These are phyloP conservation scores for Protomyctophum bolini DNA, from an alignment of 2,113 vertebrate species.

Conservation along the genomic window DNA sequence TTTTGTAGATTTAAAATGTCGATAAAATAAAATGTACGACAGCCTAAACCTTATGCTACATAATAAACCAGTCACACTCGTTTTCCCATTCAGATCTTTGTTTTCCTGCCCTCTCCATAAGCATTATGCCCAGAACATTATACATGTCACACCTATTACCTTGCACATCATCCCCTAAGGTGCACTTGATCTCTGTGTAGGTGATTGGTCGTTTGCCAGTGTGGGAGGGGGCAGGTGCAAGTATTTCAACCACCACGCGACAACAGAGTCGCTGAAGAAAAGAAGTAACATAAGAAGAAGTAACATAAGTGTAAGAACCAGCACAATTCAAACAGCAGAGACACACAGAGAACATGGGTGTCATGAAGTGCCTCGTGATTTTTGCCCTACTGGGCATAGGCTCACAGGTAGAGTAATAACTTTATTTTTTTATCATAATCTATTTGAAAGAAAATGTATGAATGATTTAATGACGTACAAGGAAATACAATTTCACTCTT, in stretches of 20 bases:
- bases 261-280: conserved; percentile 34
- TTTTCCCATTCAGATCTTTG: no score
- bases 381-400: conserved; percentile 55
- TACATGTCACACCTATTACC: not conserved
- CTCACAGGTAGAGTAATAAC: conserved; percentile 70
- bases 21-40: no score
- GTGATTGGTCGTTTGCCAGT: conserved; percentile 45
- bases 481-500: not conserved
- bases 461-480: not conserved
- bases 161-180: conserved; percentile 31
- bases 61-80: not conserved
- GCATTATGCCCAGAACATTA: no score
- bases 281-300: conserved; percentile 29
- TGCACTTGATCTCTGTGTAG: conserved; percentile 5
- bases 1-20: no score
- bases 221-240: conserved; percentile 54
- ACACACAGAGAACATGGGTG: conserved; percentile 39
- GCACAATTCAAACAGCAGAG: not conserved
- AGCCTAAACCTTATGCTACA: no score
- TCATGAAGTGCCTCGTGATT: conserved; percentile 53
- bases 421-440: not conserved
- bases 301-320: conserved; percentile 18
- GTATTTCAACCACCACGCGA: conserved; percentile 48
- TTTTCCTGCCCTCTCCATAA: no score
- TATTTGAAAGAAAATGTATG: not conserved